A percentile compares a stretch with the other conserved stretches of the same genome.
Conservation (phyloP, 2,888 invertebrate species). For the Callyntrura sp. region DNA sequence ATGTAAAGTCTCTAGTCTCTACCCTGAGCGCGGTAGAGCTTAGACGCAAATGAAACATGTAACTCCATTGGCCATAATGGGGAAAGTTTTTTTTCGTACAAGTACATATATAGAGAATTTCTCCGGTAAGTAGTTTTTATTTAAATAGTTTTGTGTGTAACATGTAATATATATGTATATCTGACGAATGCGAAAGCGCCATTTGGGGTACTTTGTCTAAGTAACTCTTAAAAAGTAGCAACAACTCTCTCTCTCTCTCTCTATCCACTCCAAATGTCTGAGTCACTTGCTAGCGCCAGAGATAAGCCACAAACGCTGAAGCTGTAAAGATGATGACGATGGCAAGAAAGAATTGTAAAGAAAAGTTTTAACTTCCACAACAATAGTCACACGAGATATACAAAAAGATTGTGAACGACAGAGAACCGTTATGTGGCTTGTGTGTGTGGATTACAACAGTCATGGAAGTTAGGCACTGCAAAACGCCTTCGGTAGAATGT, state of each 20-base stretch:
- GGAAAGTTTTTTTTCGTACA: slow-evolving; percentile 52
- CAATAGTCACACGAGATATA: background rate
- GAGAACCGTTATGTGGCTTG: background rate
- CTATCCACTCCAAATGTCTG: background rate
- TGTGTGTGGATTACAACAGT: background rate
- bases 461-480: too few species aligned
- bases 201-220: slow-evolving; percentile 50
- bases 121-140: background rate
- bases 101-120: slow-evolving; percentile 11
- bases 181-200: background rate
- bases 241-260: too few species aligned
- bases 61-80: slow-evolving; percentile 41
- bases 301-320: slow-evolving; percentile 49
- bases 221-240: background rate
- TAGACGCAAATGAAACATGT: slow-evolving; percentile 38
- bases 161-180: background rate
- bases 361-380: background rate
- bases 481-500: too few species aligned
- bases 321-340: slow-evolving; percentile 21
- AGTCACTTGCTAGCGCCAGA: background rate
- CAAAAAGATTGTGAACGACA: background rate
- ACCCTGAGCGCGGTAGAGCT: too few species aligned
- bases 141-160: background rate
- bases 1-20: background rate
- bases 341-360: background rate